Conservation (phyloP, 1,140 invertebrate species). For the Bombus confusus region DNA sequence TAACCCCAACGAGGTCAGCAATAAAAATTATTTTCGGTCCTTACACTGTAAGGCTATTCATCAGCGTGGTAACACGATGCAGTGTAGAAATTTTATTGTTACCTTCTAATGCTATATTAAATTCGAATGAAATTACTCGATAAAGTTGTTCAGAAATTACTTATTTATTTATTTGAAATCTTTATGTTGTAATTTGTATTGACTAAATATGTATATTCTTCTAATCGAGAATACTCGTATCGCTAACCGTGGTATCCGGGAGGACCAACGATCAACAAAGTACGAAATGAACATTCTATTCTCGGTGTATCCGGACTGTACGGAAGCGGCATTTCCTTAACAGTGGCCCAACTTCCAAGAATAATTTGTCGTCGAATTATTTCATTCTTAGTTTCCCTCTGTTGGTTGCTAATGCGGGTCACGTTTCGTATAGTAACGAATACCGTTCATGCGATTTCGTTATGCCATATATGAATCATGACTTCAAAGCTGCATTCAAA, state of each 20-base stretch:
- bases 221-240: neutral
- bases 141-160: too few relatives aligned
- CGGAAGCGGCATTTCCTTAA: constrained; percentile 44
- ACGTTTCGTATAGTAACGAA: neutral
- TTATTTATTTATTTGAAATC: too few relatives aligned
- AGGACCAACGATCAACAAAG: neutral
- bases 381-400: constrained; percentile 15
- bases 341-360: constrained; percentile 21
- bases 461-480: neutral
- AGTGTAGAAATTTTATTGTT: too few relatives aligned
- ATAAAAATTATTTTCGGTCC: too few relatives aligned
- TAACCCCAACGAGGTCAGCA: too few relatives aligned
- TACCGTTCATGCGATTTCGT: neutral
- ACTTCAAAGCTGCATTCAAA: neutral
- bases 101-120: too few relatives aligned
- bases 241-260: neutral
- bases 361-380: constrained; percentile 27
- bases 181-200: too few relatives aligned
- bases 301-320: constrained; percentile 19
- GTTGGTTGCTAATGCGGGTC: neutral
- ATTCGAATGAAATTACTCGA: too few relatives aligned
- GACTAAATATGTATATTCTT: neutral
- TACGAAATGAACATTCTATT: constrained; percentile 14
- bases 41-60: too few relatives aligned
- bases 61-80: too few relatives aligned